A percentile compares a stretch with the other conserved stretches of the same genome.
These are phyloP conservation scores for Drosophila nasuta DNA, from an alignment of 1,140 invertebrate species.

Conservation along the genomic window DNA sequence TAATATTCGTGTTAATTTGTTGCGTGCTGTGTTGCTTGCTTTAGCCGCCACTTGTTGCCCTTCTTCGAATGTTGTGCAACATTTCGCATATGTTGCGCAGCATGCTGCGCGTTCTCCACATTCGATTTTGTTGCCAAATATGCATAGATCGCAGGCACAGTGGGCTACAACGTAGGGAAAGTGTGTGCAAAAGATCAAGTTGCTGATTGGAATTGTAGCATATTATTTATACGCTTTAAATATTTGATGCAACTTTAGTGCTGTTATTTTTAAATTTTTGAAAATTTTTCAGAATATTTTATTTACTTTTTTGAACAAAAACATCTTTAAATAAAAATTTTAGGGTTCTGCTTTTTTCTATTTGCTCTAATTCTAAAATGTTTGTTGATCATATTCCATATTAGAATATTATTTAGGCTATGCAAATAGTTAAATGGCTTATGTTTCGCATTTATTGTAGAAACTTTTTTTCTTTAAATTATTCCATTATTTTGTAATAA, in stretches of 20 bases:
- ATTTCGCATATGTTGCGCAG: constrained; percentile 36
- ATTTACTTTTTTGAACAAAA: too few species aligned
- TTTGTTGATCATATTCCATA: too few species aligned
- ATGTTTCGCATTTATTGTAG: too few species aligned
- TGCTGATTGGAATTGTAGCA: constrained; percentile 22
- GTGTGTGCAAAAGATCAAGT: constrained; percentile 7
- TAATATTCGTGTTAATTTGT: neutral
- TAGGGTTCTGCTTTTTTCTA: too few species aligned
- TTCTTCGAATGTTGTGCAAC: constrained; percentile 48
- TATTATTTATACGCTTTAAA: neutral
- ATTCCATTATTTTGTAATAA: too few species aligned
- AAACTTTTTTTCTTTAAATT: too few species aligned
- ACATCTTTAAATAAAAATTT: too few species aligned
- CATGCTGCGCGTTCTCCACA: constrained; percentile 19
- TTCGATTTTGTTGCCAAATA: constrained; percentile 17
- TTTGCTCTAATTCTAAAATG: too few species aligned
- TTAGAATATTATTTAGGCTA: too few species aligned
- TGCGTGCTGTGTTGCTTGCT: constrained; percentile 12
- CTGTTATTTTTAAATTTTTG: neutral
- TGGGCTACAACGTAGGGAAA: neutral
- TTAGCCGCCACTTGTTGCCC: constrained; percentile 67
- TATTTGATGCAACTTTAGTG: neutral
- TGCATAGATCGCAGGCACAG: constrained; percentile 37
- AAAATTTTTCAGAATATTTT: too few species aligned
- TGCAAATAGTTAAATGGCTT: too few species aligned